A percentile compares a stretch with the other conserved stretches of the same genome.
phyloP scores from a whole-genome alignment of 2,113 vertebrate species.

The Vulpes ferrilata region DNA sequence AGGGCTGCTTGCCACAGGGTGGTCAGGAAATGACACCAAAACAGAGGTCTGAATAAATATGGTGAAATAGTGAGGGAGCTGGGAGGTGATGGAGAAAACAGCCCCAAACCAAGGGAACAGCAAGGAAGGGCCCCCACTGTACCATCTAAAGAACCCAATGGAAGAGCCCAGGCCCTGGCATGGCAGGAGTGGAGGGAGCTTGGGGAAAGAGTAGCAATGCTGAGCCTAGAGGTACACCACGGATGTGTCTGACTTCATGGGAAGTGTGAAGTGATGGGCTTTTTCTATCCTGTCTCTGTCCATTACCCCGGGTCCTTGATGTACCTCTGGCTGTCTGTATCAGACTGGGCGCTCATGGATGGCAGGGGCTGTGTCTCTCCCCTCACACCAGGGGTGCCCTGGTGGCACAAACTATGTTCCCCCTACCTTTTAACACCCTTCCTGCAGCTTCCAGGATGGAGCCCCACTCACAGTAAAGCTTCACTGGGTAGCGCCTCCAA shows the following conservation, averaged over 20 bases:
- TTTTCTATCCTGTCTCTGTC: neutral
- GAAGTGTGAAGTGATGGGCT: neutral
- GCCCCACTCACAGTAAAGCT: neutral
- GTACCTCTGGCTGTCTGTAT: neutral
- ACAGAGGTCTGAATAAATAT: neutral
- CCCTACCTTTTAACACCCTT: neutral
- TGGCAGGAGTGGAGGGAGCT: neutral
- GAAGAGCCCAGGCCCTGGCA: neutral
- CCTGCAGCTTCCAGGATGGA: neutral
- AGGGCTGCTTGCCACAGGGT: neutral
- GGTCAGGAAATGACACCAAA: neutral
- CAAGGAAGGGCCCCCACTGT: neutral
- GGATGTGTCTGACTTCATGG: neutral
- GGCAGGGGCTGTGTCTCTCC: neutral
- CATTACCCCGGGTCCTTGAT: neutral
- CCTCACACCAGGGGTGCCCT: neutral
- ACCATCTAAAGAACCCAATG: no score
- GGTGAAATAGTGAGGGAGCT: neutral
- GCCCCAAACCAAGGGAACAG: neutral
- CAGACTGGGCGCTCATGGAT: neutral
- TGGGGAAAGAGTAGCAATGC: rapidly evolving
- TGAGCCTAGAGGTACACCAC: rapidly evolving
- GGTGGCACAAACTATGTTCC: neutral
- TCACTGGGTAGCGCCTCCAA: neutral
- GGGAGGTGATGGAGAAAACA: neutral